These are phyloP conservation scores for Habroteleia sp. DNA, from an alignment of 2,888 invertebrate species.

Conservation along the genomic window DNA sequence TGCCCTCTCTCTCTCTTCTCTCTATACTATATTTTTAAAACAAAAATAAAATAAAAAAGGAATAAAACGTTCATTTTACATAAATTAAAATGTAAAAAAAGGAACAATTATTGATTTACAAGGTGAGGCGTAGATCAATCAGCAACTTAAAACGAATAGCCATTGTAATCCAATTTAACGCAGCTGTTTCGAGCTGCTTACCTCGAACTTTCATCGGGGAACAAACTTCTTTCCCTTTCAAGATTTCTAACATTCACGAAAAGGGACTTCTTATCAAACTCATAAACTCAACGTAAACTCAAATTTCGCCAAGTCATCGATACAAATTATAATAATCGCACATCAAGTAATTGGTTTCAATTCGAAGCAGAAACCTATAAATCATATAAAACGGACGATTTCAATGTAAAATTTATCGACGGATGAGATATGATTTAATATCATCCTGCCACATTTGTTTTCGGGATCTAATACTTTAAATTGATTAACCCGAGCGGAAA, in stretches of 20 bases:
- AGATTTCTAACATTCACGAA: constrained; percentile 22
- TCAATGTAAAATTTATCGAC: constrained; percentile 3
- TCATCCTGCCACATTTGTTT: not conserved
- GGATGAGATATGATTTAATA: constrained; percentile 6
- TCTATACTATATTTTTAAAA: no score
- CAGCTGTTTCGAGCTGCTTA: constrained; percentile 45
- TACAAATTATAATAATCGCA: constrained; percentile 2
- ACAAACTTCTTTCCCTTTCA: constrained; percentile 24
- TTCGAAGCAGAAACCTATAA: constrained; percentile 5
- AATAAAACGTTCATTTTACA: no score
- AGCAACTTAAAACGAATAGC: constrained; percentile 15
- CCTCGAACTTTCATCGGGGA: constrained; percentile 14
- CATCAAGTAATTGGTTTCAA: constrained; percentile 12
- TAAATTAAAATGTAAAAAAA: constrained; percentile 11
- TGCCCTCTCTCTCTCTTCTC: no score
- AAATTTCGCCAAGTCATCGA: constrained; percentile 11
- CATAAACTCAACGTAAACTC: not conserved
- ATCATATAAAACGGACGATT: constrained; percentile 1
- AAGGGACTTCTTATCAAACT: constrained; percentile 19
- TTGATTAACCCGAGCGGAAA: constrained; percentile 3
- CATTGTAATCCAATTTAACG: constrained; percentile 42
- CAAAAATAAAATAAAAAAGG: no score
- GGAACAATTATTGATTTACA: constrained; percentile 40
- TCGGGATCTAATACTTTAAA: constrained; percentile 1
- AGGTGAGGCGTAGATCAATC: constrained; percentile 28